A percentile compares a stretch with the other conserved stretches of the same genome.
Conservation (phyloP, 1,140 invertebrate genomes). For the Aphaenogaster ashmeadi region DNA sequence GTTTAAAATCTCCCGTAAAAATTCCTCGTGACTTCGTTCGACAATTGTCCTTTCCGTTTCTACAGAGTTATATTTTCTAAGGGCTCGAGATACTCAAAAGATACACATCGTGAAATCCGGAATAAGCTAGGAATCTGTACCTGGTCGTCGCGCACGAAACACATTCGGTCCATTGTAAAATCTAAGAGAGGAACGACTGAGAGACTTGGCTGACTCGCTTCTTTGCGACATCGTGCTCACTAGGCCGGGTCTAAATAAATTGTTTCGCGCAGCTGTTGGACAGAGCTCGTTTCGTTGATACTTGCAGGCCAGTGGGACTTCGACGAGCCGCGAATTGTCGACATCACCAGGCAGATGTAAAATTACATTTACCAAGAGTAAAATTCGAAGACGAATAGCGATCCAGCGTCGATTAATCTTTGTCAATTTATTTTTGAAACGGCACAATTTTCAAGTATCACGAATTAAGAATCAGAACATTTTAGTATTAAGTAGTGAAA, state of each 20-base stretch:
- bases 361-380: background rate
- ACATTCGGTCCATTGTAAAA: constrained; percentile 29
- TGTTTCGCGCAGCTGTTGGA: constrained; percentile 21
- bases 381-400: background rate
- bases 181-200: background rate
- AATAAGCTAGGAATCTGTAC: background rate
- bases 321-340: constrained; percentile 5
- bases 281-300: constrained; percentile 6
- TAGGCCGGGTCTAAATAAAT: constrained; percentile 34
- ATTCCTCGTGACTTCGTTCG: background rate
- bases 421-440: background rate
- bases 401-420: background rate
- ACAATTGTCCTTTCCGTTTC: background rate
- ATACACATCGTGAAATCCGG: background rate
- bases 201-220: background rate
- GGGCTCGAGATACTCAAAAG: too few relatives aligned
- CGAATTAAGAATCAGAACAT: background rate
- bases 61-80: background rate
- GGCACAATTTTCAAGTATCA: background rate
- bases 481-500: background rate
- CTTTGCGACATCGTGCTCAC: constrained; percentile 17
- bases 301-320: background rate
- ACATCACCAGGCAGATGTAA: background rate
- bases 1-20: background rate
- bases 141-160: background rate